Conservation (phyloP, 2,888 invertebrate genomes). For the Eudemis profundana region DNA sequence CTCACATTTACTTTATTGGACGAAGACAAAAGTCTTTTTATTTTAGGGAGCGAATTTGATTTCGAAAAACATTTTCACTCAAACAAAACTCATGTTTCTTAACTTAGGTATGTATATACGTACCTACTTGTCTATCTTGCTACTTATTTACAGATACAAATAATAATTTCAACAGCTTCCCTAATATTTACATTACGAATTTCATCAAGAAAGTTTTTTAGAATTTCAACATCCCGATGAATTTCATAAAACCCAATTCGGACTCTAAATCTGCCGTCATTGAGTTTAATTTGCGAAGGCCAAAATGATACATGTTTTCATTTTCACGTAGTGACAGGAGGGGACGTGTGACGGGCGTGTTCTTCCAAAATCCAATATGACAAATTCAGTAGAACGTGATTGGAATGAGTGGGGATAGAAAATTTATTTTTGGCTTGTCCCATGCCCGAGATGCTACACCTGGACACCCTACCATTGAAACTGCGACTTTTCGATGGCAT, state of each 20-base stretch:
- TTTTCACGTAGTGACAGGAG: slow-evolving; percentile 79
- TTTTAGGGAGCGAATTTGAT: slow-evolving; percentile 22
- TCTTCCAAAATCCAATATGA: slow-evolving; percentile 84
- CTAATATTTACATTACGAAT: slow-evolving; percentile 17
- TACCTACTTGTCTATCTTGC: background rate
- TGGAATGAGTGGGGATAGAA: slow-evolving; percentile 74
- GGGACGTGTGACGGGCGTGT: slow-evolving; percentile 76
- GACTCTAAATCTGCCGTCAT: slow-evolving; percentile 16
- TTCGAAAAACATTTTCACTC: background rate
- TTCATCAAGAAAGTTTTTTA: slow-evolving; percentile 22
- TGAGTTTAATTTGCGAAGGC: slow-evolving; percentile 27
- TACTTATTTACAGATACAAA: background rate
- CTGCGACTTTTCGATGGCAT: slow-evolving; percentile 61
- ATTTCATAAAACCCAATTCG: background rate
- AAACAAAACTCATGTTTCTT: background rate
- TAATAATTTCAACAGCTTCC: slow-evolving; percentile 2
- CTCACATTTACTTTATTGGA: slow-evolving; percentile 19
- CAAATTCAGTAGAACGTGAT: slow-evolving; percentile 84
- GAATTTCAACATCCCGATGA: background rate
- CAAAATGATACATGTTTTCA: slow-evolving; percentile 79
- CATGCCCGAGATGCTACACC: slow-evolving; percentile 54
- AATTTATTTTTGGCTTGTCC: slow-evolving; percentile 72
- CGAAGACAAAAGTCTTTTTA: slow-evolving; percentile 16
- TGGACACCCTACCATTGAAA: slow-evolving; percentile 59
- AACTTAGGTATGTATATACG: background rate